These are phyloP conservation scores for Myioborus miniatus DNA, from an alignment of 2,797 vertebrate genomes.

Conservation along the genomic window DNA sequence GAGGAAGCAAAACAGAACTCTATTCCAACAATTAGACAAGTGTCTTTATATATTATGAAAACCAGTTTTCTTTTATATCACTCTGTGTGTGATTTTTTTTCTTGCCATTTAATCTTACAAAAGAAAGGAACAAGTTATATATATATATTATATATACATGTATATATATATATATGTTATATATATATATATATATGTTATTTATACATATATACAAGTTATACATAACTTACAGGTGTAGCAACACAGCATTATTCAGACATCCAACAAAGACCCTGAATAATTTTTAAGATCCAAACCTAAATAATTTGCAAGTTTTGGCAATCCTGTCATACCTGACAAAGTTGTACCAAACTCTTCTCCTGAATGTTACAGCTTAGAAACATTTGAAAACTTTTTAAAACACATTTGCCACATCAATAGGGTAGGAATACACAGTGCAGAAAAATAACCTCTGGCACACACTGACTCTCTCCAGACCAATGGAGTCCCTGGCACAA, in stretches of 20 bases:
- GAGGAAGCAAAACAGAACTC: neutral
- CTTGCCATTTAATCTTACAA: neutral
- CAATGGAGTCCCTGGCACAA: neutral
- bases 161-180: neutral
- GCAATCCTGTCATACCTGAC: neutral
- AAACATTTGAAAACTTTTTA: neutral
- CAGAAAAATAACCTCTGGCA: neutral
- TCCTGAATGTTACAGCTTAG: neutral
- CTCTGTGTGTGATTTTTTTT: neutral
- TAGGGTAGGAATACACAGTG: neutral
- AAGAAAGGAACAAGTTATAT: neutral
- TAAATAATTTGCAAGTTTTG: neutral
- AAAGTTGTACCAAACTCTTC: neutral
- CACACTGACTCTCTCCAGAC: neutral
- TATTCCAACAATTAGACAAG: neutral
- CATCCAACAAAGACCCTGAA: neutral
- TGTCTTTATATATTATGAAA: neutral
- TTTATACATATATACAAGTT: neutral
- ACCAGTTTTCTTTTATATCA: neutral
- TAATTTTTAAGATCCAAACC: neutral
- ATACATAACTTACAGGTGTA: neutral
- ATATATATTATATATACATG: neutral
- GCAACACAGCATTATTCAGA: neutral
- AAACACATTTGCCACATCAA: neutral
- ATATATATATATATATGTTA: neutral